Evolutionary conservation across 2,797 vertebrate species (phyloP).

Genomic region (Crenuchus spilurus): DNA sequence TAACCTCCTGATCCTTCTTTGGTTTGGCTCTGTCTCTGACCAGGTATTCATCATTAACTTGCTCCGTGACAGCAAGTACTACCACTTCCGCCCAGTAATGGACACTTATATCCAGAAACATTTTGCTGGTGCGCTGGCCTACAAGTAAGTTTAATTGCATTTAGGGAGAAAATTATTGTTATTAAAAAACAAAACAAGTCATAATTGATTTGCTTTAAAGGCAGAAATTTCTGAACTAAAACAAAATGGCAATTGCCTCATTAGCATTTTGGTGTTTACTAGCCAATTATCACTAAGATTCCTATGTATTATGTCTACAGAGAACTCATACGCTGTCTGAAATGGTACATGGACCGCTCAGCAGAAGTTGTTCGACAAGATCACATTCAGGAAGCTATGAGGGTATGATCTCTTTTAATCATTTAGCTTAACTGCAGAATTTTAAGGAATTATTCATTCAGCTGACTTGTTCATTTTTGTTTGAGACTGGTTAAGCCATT

Average conservation of each 20-base stretch:
- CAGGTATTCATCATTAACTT: constrained; percentile 99
- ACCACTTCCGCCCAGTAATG: constrained; percentile 98
- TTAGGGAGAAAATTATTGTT: not conserved
- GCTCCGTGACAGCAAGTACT: constrained; percentile 97
- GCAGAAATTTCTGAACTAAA: not conserved
- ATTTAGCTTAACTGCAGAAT: not conserved
- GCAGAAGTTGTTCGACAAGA: constrained; percentile 96
- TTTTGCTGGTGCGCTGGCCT: constrained; percentile 96
- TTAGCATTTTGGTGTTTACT: not conserved
- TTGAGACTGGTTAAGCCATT: not conserved
- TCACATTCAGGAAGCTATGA: constrained; percentile 99
- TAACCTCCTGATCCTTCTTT: constrained; percentile 25
- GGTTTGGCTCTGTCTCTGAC: constrained; percentile 24
- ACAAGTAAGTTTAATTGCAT: constrained; percentile 83
- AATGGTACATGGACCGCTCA: constrained; percentile 99
- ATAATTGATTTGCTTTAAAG: not conserved
- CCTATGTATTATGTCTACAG: constrained; percentile 69
- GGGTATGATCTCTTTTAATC: constrained; percentile 74
- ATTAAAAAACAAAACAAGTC: too few species aligned
- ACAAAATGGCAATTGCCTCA: not conserved
- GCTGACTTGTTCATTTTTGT: not conserved
- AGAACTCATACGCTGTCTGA: constrained; percentile 95
- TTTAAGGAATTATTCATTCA: constrained; percentile 7
- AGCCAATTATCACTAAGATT: not conserved
- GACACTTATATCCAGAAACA: constrained; percentile 99